Percentiles rank a stretch among this genome's conserved stretches.
phyloP scores from a whole-genome alignment of 2,888 invertebrate species.

The Microplitis deprimator region DNA sequence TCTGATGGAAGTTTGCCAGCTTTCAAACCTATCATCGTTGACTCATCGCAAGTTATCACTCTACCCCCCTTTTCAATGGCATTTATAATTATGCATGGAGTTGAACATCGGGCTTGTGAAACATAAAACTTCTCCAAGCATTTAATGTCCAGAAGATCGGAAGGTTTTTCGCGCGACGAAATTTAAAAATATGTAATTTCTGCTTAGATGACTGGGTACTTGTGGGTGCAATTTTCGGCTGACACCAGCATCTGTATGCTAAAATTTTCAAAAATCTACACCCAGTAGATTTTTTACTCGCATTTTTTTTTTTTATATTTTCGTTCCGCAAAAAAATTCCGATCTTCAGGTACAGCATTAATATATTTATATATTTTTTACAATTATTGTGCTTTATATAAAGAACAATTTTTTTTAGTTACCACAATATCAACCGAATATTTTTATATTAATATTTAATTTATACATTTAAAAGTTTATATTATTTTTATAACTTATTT shows the following conservation, averaged over 20 bases:
- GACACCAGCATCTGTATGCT: too few relatives aligned
- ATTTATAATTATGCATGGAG: slow-evolving; percentile 77
- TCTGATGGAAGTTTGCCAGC: slow-evolving; percentile 73
- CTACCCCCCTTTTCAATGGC: slow-evolving; percentile 78
- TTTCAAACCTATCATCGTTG: slow-evolving; percentile 72
- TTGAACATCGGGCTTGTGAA: slow-evolving; percentile 63
- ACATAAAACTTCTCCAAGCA: slow-evolving; percentile 40
- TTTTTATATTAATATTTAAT: slow-evolving; percentile 19
- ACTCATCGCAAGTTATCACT: slow-evolving; percentile 71
- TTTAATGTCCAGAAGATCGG: not conserved
- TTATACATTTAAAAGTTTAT: slow-evolving; percentile 27
- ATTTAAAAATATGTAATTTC: not conserved
- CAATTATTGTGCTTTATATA: not conserved
- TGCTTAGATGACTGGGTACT: not conserved
- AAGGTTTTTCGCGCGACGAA: not conserved
- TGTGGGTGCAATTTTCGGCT: too few relatives aligned
- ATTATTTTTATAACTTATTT: slow-evolving; percentile 15
- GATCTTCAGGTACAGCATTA: too few relatives aligned
- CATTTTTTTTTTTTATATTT: too few relatives aligned
- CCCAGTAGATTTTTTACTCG: too few relatives aligned
- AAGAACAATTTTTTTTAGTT: not conserved
- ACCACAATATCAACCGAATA: slow-evolving; percentile 32
- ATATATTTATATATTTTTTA: not conserved
- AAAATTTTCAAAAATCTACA: too few relatives aligned
- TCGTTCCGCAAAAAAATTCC: too few relatives aligned